These are phyloP conservation scores for Paramisgurnus dabryanus DNA, from an alignment of 2,113 vertebrate genomes.

Conservation along the genomic window DNA sequence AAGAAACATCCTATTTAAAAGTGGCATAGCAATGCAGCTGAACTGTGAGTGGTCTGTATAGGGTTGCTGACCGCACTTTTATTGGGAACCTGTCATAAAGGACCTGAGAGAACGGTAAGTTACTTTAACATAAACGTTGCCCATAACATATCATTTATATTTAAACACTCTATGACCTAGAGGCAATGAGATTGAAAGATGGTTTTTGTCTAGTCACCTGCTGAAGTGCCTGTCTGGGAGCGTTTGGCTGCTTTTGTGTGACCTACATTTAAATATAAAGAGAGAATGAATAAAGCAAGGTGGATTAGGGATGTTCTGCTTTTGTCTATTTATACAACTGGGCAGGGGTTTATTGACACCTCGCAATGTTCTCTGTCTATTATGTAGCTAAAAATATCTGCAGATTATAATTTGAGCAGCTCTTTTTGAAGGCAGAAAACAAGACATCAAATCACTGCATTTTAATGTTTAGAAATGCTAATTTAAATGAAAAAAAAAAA, in stretches of 20 bases:
- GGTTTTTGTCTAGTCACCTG: background rate
- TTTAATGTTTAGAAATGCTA: background rate
- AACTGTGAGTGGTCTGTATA: too few species aligned
- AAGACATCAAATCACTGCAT: background rate
- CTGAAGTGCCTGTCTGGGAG: background rate
- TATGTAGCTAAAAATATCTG: conserved; percentile 24
- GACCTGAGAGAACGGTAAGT: too few species aligned
- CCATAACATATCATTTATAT: too few species aligned
- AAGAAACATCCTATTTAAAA: too few species aligned
- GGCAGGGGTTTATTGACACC: background rate
- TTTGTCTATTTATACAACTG: background rate
- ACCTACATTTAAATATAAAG: conserved; percentile 23
- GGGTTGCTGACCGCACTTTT: too few species aligned
- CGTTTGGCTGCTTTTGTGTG: background rate
- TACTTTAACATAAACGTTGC: too few species aligned
- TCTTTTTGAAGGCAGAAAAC: background rate
- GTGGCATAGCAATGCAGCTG: too few species aligned
- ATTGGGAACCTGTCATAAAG: too few species aligned
- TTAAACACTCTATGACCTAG: background rate
- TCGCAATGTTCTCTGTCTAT: background rate
- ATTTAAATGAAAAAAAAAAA: background rate
- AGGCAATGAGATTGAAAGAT: background rate
- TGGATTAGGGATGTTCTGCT: conserved; percentile 13
- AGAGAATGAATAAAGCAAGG: background rate
- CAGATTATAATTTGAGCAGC: background rate